Conservation (phyloP, 2,113 vertebrate species). For the Tachycineta bicolor region DNA sequence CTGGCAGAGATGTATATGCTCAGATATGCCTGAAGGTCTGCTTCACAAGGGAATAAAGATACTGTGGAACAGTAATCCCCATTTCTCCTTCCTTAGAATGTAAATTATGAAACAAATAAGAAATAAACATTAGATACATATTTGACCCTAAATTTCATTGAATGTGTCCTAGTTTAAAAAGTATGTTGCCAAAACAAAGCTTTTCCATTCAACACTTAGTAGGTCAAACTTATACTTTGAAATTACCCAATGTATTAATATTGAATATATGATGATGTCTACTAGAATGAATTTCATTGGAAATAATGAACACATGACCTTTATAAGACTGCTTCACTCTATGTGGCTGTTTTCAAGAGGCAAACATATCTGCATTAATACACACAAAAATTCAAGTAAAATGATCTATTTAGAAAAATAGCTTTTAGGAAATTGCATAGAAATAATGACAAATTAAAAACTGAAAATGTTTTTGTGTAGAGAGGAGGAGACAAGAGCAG, state of each 20-base stretch:
- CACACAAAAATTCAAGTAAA: not conserved
- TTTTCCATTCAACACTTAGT: not conserved
- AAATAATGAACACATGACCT: not conserved
- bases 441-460: not conserved
- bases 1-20: not conserved
- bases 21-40: not conserved
- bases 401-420: not conserved
- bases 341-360: not conserved
- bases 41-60: not conserved
- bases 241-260: not conserved
- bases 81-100: not conserved
- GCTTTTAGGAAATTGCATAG: not conserved
- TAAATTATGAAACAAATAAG: not conserved
- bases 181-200: not conserved
- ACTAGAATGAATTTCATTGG: not conserved
- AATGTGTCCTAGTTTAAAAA: not conserved
- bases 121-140: not conserved
- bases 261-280: not conserved
- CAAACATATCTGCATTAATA: not conserved
- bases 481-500: not conserved
- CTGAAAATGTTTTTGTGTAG: not conserved
- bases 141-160: not conserved
- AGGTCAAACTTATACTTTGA: not conserved
- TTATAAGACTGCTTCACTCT: conserved; percentile 18
- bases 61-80: not conserved